Evolutionary conservation across 2,797 vertebrate genomes (phyloP).

Genomic region (Tamandua tetradactyla): DNA sequence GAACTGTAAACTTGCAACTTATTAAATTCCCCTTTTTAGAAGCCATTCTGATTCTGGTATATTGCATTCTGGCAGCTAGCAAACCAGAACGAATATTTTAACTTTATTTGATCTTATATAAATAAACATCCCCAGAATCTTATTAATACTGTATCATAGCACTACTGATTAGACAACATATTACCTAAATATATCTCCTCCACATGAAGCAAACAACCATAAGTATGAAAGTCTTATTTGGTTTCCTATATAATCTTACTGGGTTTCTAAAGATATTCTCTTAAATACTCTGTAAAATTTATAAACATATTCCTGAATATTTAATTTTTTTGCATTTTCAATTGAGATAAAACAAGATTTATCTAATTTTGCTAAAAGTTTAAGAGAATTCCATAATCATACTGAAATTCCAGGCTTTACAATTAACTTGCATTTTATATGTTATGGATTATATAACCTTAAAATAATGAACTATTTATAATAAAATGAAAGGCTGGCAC

Average conservation of each 20-base stretch:
- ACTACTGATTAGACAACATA: not conserved
- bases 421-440: not conserved
- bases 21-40: too few relatives aligned
- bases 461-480: not conserved
- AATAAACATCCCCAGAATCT: not conserved
- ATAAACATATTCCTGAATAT: not conserved
- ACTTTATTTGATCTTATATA: not conserved
- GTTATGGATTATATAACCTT: not conserved
- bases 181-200: not conserved
- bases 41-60: too few relatives aligned
- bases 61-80: too few relatives aligned
- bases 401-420: constrained; percentile 6
- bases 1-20: too few relatives aligned
- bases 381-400: not conserved
- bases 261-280: not conserved
- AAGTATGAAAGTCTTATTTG: not conserved
- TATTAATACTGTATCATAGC: not conserved
- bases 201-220: not conserved
- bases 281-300: not conserved
- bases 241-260: not conserved
- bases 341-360: not conserved
- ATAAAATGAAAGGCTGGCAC: not conserved
- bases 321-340: not conserved
- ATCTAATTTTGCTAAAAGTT: not conserved
- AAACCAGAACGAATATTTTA: too few relatives aligned